Conservation (phyloP, 1,140 invertebrate species). For the Tetranychus cinnabarinus region DNA sequence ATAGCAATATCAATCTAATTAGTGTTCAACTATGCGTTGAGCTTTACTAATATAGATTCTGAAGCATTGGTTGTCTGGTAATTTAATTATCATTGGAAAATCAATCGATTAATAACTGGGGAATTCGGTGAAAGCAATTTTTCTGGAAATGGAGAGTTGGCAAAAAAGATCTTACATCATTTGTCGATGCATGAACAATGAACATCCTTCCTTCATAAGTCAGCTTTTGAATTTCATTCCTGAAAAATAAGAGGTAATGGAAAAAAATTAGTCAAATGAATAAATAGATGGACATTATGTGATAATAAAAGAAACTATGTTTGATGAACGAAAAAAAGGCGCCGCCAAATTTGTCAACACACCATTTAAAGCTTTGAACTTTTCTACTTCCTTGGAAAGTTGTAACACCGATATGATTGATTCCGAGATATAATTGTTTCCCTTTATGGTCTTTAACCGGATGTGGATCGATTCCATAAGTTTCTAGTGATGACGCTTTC, state of each 20-base stretch:
- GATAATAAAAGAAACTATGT: neutral
- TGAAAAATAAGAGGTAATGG: slow-evolving; percentile 9
- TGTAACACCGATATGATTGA: slow-evolving; percentile 78
- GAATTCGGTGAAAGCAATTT: too few relatives aligned
- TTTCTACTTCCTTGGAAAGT: slow-evolving; percentile 79
- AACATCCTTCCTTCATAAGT: slow-evolving; percentile 97
- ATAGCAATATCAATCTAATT: too few relatives aligned
- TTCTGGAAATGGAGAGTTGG: too few relatives aligned
- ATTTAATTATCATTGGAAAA: too few relatives aligned
- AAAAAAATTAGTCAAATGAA: neutral
- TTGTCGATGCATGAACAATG: slow-evolving; percentile 54
- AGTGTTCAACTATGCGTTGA: too few relatives aligned
- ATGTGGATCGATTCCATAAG: slow-evolving; percentile 91
- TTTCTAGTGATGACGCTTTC: slow-evolving; percentile 66
- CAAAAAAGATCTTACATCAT: slow-evolving; percentile 28
- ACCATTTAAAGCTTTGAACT: slow-evolving; percentile 84
- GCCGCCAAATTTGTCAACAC: slow-evolving; percentile 4
- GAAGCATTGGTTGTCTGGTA: too few relatives aligned
- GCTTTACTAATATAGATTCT: too few relatives aligned
- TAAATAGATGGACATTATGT: neutral
- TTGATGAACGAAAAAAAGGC: too few relatives aligned
- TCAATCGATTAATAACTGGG: too few relatives aligned
- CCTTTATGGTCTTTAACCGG: slow-evolving; percentile 85
- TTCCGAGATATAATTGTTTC: slow-evolving; percentile 71
- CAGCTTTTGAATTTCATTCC: slow-evolving; percentile 68